phyloP scores from a whole-genome alignment of 2,888 invertebrate genomes.

The Psylliodes chrysocephalus region DNA sequence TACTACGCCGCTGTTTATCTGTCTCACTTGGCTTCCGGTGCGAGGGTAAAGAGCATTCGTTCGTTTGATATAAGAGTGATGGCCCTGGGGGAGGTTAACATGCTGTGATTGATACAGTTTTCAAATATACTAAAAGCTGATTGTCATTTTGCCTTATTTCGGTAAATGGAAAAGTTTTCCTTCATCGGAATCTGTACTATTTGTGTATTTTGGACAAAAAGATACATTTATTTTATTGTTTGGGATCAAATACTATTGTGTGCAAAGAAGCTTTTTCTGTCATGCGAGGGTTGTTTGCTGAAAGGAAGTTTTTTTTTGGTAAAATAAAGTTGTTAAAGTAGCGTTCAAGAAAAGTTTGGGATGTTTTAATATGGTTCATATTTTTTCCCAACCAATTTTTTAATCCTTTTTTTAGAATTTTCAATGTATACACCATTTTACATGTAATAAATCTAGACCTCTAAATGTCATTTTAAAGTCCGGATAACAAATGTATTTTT shows the following conservation, averaged over 20 bases:
- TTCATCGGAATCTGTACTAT: background rate
- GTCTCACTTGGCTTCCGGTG: conserved; percentile 42
- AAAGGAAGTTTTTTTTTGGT: too few relatives aligned
- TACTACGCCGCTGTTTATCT: conserved; percentile 7
- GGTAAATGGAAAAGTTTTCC: conserved; percentile 31
- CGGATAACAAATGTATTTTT: too few relatives aligned
- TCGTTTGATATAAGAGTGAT: conserved; percentile 56
- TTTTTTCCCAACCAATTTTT: too few relatives aligned
- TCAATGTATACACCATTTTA: too few relatives aligned
- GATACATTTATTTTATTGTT: conserved; percentile 9
- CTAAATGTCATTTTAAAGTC: too few relatives aligned
- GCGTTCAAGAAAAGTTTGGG: too few relatives aligned
- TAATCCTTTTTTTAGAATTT: too few relatives aligned
- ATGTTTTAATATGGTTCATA: too few relatives aligned
- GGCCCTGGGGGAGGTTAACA: conserved; percentile 48
- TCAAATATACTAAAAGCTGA: conserved; percentile 56
- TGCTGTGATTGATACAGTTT: conserved; percentile 59
- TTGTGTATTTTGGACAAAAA: background rate
- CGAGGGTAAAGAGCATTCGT: conserved; percentile 41
- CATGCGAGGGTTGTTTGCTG: too few relatives aligned
- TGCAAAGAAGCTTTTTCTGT: too few relatives aligned
- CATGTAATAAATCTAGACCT: too few relatives aligned
- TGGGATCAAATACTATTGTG: background rate
- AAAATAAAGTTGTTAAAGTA: too few relatives aligned
- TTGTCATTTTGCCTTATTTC: conserved; percentile 39